Conservation (phyloP, 2,113 vertebrate genomes). For the Mobula birostris region DNA sequence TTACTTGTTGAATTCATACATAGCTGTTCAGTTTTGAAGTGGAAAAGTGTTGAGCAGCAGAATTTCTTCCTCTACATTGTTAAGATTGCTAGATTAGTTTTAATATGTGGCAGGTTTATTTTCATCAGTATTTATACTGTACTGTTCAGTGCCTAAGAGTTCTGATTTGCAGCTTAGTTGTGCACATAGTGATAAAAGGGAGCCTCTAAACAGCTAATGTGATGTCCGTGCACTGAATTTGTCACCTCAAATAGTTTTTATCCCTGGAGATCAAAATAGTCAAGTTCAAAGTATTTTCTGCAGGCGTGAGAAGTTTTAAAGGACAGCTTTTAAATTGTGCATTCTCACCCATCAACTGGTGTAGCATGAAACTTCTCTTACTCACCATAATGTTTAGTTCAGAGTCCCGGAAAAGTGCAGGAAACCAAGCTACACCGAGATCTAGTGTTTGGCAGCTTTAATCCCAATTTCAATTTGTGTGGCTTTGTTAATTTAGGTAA, state of each 20-base stretch:
- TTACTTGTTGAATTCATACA: neutral
- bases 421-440: neutral
- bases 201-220: neutral
- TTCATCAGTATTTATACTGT: neutral
- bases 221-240: neutral
- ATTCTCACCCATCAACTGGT: neutral
- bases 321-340: neutral
- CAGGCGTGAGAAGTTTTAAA: neutral
- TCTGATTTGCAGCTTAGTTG: neutral
- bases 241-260: neutral
- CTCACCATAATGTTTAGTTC: neutral
- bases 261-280: neutral
- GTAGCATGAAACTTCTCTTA: neutral
- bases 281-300: conserved; percentile 2
- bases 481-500: no score
- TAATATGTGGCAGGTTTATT: neutral
- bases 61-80: neutral
- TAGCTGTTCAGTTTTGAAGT: neutral
- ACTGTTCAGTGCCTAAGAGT: neutral
- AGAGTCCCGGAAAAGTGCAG: neutral
- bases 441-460: no score
- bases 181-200: neutral
- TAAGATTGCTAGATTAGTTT: neutral
- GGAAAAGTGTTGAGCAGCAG: neutral
- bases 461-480: no score